A percentile compares a stretch with the other conserved stretches of the same genome.
These are phyloP conservation scores for Dolichallabes microphthalmus DNA, from an alignment of 2,113 vertebrate genomes.

Conservation along the genomic window DNA sequence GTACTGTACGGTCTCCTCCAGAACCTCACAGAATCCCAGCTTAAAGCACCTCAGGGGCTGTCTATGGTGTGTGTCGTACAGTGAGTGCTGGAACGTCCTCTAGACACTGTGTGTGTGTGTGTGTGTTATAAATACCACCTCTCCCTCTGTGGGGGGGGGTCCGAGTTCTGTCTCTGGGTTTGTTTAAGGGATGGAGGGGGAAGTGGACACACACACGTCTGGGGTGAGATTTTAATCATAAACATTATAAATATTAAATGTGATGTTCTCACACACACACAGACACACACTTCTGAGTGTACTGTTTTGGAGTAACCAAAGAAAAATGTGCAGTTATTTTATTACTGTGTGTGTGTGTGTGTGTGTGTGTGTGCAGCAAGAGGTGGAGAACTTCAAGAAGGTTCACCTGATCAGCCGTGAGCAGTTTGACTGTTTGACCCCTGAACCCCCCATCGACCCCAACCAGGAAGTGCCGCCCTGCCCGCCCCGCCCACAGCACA, in stretches of 20 bases:
- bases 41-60: background rate
- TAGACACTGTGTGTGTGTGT: conserved; percentile 27
- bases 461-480: conserved; percentile 97
- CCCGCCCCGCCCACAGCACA: conserved; percentile 89
- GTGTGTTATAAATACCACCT: conserved; percentile 52
- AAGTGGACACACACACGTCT: background rate
- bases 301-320: background rate
- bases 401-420: conserved; percentile 97
- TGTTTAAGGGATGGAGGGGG: background rate
- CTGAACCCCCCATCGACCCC: conserved; percentile 93
- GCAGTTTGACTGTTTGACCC: conserved; percentile 94
- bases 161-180: background rate
- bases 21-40: background rate
- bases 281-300: background rate
- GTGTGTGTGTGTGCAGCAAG: conserved; percentile 79
- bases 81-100: background rate
- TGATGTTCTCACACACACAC: background rate
- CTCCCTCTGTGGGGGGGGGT: background rate
- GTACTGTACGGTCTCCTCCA: background rate
- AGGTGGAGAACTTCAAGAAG: conserved; percentile 99
- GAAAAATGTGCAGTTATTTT: background rate
- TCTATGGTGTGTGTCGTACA: background rate
- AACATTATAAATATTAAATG: background rate
- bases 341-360: conserved; percentile 1
- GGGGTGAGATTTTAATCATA: background rate